Conservation (phyloP, 2,888 invertebrate genomes). For the Hoplodrina blanda region DNA sequence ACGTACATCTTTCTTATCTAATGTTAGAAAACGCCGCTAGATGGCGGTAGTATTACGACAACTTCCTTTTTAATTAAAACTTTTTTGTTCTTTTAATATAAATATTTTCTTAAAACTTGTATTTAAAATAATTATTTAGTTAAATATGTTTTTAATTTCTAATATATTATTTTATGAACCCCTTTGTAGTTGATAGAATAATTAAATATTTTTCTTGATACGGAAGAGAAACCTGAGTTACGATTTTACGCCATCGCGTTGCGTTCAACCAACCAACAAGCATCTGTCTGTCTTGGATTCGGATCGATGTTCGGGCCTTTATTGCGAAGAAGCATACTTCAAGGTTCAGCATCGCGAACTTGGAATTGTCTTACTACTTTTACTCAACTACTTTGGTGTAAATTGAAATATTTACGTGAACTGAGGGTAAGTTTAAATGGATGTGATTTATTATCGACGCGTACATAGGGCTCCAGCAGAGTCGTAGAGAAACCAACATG, state of each 20-base stretch:
- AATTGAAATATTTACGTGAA: slow-evolving; percentile 90
- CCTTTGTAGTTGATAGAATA: slow-evolving; percentile 6
- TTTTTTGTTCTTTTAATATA: slow-evolving; percentile 53
- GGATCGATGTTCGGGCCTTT: slow-evolving; percentile 93
- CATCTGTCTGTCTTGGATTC: slow-evolving; percentile 85
- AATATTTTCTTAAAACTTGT: slow-evolving; percentile 11
- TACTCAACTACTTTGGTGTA: slow-evolving; percentile 91
- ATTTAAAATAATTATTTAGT: slow-evolving; percentile 11
- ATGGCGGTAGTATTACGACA: slow-evolving; percentile 57
- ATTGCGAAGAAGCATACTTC: slow-evolving; percentile 92
- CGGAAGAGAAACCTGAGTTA: slow-evolving; percentile 67
- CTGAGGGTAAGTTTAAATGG: slow-evolving; percentile 85
- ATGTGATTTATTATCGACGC: slow-evolving; percentile 68
- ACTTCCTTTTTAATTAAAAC: slow-evolving; percentile 61
- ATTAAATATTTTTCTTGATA: slow-evolving; percentile 52
- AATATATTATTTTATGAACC: slow-evolving; percentile 17
- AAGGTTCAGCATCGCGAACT: slow-evolving; percentile 93
- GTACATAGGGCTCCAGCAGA: slow-evolving; percentile 83
- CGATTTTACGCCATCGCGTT: slow-evolving; percentile 75
- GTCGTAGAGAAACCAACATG: slow-evolving; percentile 87
- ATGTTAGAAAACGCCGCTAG: slow-evolving; percentile 44
- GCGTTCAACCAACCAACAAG: slow-evolving; percentile 80
- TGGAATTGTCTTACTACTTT: slow-evolving; percentile 92
- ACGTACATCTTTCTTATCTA: background rate
- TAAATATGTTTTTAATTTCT: slow-evolving; percentile 40